Evolutionary conservation across 2,113 vertebrate genomes (phyloP), one percentile per base, ranked within the genome.

Genomic region (Muscicapa adusta): DNA sequence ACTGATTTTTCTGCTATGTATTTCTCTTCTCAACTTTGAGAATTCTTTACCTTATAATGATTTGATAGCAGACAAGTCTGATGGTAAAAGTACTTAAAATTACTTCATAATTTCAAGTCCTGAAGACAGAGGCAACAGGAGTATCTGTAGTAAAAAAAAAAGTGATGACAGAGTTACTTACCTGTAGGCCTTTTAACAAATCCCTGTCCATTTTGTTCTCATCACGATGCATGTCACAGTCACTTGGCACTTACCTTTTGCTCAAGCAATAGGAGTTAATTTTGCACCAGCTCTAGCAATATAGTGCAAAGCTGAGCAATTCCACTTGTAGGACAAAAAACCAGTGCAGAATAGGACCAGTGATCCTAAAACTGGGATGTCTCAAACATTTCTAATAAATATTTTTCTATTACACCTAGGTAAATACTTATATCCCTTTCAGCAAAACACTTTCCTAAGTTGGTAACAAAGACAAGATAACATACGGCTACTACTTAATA

Each of bases 271-370:
- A 65, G 25, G 19, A 81, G 6, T 47, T 74, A 84, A 72, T n/a
- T 88, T 87, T 54, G 19, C 29, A 58, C 13, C 40, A 68, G 16
- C 54, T 81, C 34, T 50, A 68, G 51, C 20, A 65, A 53, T 12
- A 8, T 1, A 61, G 14, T 5, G 34, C 6, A 5, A 81, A 75
- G 29, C 33, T 0, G 0, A 83, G 33, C 50, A 58, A 58, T 66
- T 94, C 53, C 15, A 38, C 42, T 56, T 90, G 42, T 68, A 91
- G 31, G 20, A 51, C 24, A 78, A 77, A 91, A 86, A 15, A 47
- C 22, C 58, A 65, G 24, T 15, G 9, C 20, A 85, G n/a, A 79
- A n/a, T 72, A 68, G 88, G 40, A 26, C 14, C 33, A 66, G 23
- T 66, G 14, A 18, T 86, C 38, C 45, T 74, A 51, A 34, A 91